Evolutionary conservation across 1,140 invertebrate genomes (phyloP).

Genomic region (Grapholita molesta): DNA sequence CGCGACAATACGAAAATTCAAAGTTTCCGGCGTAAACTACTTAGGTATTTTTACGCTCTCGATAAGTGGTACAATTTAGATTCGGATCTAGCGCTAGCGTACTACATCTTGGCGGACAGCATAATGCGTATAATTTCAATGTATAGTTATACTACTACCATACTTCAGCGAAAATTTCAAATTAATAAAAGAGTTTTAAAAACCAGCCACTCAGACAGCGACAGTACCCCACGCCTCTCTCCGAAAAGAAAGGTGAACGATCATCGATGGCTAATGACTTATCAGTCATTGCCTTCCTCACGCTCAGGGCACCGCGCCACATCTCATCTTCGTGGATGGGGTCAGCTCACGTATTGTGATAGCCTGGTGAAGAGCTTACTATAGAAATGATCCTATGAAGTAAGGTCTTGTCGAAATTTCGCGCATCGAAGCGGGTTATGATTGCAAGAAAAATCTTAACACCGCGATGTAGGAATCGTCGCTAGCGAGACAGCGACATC

Average conservation of each 20-base stretch:
- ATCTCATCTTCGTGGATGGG: slow-evolving; percentile 39
- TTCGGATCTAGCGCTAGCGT: no score
- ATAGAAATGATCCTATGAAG: slow-evolving; percentile 58
- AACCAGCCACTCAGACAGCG: slow-evolving; percentile 40
- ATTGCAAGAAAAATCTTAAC: slow-evolving; percentile 12
- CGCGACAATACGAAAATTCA: no score
- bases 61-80: no score
- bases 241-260: slow-evolving; percentile 37
- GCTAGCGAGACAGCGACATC: slow-evolving; percentile 21
- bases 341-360: slow-evolving; percentile 33
- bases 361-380: slow-evolving; percentile 41
- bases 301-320: slow-evolving; percentile 46
- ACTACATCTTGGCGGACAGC: no score
- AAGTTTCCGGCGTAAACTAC: no score
- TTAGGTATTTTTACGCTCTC: no score
- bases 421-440: background rate
- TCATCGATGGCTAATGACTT: slow-evolving; percentile 40
- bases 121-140: no score
- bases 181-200: slow-evolving; percentile 25
- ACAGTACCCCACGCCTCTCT: slow-evolving; percentile 34
- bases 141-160: no score
- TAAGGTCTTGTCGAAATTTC: slow-evolving; percentile 31
- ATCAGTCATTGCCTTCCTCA: slow-evolving; percentile 34
- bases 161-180: no score
- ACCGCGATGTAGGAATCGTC: slow-evolving; percentile 26